Conservation (phyloP, 2,888 invertebrate genomes). For the Sesia bembeciformis region DNA sequence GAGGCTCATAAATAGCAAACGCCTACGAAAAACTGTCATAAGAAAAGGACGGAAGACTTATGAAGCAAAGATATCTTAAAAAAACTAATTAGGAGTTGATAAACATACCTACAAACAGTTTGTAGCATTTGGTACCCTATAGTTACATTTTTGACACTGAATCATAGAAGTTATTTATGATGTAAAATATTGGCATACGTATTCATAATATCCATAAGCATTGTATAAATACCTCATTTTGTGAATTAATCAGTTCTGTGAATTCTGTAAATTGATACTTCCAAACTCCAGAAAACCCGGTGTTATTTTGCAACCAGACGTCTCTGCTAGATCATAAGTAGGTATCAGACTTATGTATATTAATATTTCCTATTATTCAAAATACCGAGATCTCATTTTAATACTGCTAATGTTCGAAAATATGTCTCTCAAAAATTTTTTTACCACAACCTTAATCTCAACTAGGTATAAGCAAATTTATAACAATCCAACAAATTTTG, state of each 20-base stretch:
- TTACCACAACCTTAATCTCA: conserved; percentile 69
- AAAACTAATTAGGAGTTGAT: conserved; percentile 31
- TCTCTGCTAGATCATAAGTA: conserved; percentile 2
- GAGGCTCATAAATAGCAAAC: background rate
- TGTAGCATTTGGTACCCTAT: conserved; percentile 54
- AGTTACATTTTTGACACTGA: conserved; percentile 66
- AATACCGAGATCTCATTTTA: conserved; percentile 52
- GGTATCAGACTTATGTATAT: conserved; percentile 43
- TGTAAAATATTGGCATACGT: conserved; percentile 25
- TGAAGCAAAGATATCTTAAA: conserved; percentile 50
- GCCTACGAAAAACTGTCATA: conserved; percentile 20
- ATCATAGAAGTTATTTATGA: conserved; percentile 6
- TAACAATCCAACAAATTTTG: conserved; percentile 57
- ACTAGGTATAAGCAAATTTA: conserved; percentile 51
- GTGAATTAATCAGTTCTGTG: conserved; percentile 33
- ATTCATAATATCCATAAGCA: background rate
- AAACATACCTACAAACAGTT: conserved; percentile 23
- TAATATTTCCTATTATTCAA: conserved; percentile 45
- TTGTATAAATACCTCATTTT: conserved; percentile 17
- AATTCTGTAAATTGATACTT: conserved; percentile 4
- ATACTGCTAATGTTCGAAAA: conserved; percentile 67
- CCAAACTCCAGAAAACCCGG: background rate
- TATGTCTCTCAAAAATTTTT: conserved; percentile 65
- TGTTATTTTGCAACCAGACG: background rate
- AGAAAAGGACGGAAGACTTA: conserved; percentile 69